Evolutionary conservation across 2,113 vertebrate genomes (phyloP).

Genomic region (Pachypanchax playfairii): DNA sequence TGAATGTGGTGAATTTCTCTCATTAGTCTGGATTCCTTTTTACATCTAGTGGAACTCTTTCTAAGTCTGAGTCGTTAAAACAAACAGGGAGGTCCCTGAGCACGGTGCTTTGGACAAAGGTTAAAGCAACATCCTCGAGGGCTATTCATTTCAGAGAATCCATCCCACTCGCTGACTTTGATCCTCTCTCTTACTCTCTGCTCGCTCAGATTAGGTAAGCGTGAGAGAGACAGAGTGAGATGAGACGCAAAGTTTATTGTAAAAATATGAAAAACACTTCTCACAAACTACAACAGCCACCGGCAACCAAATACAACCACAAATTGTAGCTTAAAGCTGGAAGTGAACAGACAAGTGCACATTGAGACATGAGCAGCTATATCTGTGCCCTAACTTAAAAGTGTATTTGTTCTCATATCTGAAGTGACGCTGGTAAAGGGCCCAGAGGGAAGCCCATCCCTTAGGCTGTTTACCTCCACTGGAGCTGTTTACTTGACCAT

Average conservation of each 20-base stretch:
- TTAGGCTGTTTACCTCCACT: conserved; percentile 75
- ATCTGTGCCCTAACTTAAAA: conserved; percentile 37
- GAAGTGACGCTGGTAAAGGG: conserved; percentile 56
- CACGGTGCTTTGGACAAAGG: conserved; percentile 75
- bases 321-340: conserved; percentile 18
- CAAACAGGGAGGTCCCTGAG: conserved; percentile 78
- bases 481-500: conserved; percentile 79
- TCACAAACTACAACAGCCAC: conserved; percentile 32
- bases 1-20: conserved; percentile 47
- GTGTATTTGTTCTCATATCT: conserved; percentile 27
- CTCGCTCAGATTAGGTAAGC: conserved; percentile 54
- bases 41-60: conserved; percentile 62
- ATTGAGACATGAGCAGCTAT: conserved; percentile 25
- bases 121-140: conserved; percentile 80
- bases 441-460: conserved; percentile 71
- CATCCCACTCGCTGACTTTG: conserved; percentile 73
- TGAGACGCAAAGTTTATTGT: conserved; percentile 45
- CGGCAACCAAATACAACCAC: conserved; percentile 11
- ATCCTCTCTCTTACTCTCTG: conserved; percentile 64
- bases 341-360: conserved; percentile 30
- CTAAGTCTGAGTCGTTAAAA: conserved; percentile 76
- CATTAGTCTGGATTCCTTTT: conserved; percentile 60
- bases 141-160: conserved; percentile 79
- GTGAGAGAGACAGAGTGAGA: conserved; percentile 28
- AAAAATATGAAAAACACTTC: conserved; percentile 51